phyloP scores from a whole-genome alignment of 1,140 invertebrate genomes.

The Latrodectus geometricus region DNA sequence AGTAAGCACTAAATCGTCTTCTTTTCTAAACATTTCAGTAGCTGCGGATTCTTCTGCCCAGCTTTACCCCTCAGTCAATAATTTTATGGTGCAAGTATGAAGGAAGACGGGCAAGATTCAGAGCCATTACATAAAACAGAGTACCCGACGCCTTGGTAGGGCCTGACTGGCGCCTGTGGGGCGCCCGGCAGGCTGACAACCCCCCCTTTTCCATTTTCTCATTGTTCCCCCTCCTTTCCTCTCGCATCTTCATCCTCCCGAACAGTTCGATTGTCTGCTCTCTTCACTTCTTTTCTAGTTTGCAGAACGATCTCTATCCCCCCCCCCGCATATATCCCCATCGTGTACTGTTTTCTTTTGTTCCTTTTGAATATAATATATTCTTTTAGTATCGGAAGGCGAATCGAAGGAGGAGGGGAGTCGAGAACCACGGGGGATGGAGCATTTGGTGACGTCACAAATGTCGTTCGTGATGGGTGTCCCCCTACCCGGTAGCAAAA shows the following conservation, averaged over 20 bases:
- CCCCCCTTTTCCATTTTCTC: not conserved
- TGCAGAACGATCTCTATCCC: conserved; percentile 1
- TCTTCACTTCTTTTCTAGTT: conserved; percentile 25
- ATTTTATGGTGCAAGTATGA: conserved; percentile 38
- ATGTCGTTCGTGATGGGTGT: too few relatives aligned
- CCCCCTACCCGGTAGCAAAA: too few relatives aligned
- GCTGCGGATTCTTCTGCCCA: not conserved
- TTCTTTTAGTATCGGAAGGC: too few relatives aligned
- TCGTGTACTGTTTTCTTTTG: too few relatives aligned
- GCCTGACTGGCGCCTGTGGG: conserved; percentile 15
- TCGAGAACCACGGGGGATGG: too few relatives aligned
- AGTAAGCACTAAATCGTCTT: not conserved
- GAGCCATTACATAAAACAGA: conserved; percentile 43
- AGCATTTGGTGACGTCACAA: too few relatives aligned
- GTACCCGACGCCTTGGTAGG: conserved; percentile 20
- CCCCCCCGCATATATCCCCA: too few relatives aligned
- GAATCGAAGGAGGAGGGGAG: too few relatives aligned
- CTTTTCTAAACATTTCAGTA: not conserved
- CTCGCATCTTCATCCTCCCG: not conserved
- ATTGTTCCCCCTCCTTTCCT: not conserved
- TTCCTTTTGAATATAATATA: too few relatives aligned
- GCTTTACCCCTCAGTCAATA: conserved; percentile 39
- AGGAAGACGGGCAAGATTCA: conserved; percentile 1
- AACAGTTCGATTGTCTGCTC: conserved; percentile 42
- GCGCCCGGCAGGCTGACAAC: conserved; percentile 19